phyloP scores from a whole-genome alignment of 1,140 invertebrate genomes.

The Lordiphosa mommai region DNA sequence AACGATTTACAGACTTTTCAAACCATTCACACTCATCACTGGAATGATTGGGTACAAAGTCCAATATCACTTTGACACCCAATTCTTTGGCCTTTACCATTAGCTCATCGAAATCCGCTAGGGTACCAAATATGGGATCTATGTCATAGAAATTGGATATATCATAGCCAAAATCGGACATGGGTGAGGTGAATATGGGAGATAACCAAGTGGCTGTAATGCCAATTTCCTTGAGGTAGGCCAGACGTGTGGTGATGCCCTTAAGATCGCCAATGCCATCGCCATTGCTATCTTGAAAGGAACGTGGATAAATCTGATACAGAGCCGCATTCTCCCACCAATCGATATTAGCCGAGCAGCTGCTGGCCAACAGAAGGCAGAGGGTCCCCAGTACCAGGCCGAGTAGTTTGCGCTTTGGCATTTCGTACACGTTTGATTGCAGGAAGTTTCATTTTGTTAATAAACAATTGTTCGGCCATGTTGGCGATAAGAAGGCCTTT shows the following conservation, averaged over 20 bases:
- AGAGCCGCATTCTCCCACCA: slow-evolving; percentile 89
- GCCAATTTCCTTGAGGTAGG: slow-evolving; percentile 81
- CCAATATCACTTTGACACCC: slow-evolving; percentile 64
- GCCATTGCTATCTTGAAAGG: slow-evolving; percentile 88
- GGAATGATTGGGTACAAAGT: slow-evolving; percentile 86
- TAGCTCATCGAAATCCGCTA: slow-evolving; percentile 87
- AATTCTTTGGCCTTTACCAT: slow-evolving; percentile 82
- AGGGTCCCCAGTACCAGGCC: slow-evolving; percentile 15
- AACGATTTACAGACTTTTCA: slow-evolving; percentile 81
- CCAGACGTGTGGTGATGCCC: slow-evolving; percentile 80
- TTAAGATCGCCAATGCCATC: slow-evolving; percentile 89
- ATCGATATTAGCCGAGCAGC: slow-evolving; percentile 58
- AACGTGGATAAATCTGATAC: slow-evolving; percentile 90
- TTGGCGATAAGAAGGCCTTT: slow-evolving; percentile 62
- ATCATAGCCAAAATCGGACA: slow-evolving; percentile 86
- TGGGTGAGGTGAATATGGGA: slow-evolving; percentile 85
- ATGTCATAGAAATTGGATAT: slow-evolving; percentile 86
- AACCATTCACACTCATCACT: slow-evolving; percentile 87
- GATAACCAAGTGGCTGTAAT: slow-evolving; percentile 85
- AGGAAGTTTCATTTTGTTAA: slow-evolving; percentile 53
- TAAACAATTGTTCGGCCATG: slow-evolving; percentile 46
- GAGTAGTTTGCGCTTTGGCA: slow-evolving; percentile 57
- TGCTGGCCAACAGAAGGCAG: neutral
- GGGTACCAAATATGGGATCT: slow-evolving; percentile 85
- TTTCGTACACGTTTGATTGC: slow-evolving; percentile 57